Percentiles rank a stretch among this genome's conserved stretches.
These are phyloP conservation scores for Apamea monoglypha DNA, from an alignment of 2,888 invertebrate genomes.

Conservation along the genomic window DNA sequence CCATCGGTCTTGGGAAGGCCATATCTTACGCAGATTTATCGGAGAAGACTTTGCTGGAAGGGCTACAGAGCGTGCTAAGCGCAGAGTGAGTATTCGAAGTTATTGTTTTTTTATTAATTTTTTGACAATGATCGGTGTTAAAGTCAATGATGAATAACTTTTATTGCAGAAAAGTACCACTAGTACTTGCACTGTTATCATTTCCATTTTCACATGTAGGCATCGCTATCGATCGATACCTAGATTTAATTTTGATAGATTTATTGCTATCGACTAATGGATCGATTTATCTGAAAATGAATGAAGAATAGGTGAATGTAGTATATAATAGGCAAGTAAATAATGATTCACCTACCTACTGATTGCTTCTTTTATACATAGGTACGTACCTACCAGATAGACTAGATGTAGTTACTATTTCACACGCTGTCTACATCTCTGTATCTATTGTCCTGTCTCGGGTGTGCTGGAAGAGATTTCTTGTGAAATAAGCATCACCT, in stretches of 20 bases:
- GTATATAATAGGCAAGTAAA: not conserved
- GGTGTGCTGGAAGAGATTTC: too few relatives aligned
- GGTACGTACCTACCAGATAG: too few relatives aligned
- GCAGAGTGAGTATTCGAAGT: slow-evolving; percentile 84
- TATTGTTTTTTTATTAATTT: not conserved
- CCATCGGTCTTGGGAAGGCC: slow-evolving; percentile 88
- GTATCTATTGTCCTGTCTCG: too few relatives aligned
- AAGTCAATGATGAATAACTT: not conserved
- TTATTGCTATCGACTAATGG: not conserved
- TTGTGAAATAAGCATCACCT: too few relatives aligned
- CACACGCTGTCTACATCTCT: too few relatives aligned
- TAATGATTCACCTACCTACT: not conserved
- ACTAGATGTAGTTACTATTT: too few relatives aligned
- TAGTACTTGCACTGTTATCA: not conserved
- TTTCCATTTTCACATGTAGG: not conserved
- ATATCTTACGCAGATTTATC: slow-evolving; percentile 87
- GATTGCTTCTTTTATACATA: too few relatives aligned
- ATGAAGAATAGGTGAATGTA: not conserved
- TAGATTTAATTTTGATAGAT: not conserved
- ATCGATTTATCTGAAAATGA: not conserved
- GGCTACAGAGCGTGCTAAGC: slow-evolving; percentile 87
- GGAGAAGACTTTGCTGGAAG: slow-evolving; percentile 87
- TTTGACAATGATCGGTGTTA: not conserved
- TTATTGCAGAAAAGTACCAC: not conserved
- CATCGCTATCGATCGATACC: not conserved